Evolutionary conservation across 2,888 invertebrate genomes (phyloP), one percentile per base, ranked within the genome.

Genomic region (Balanococcus diminutus): DNA sequence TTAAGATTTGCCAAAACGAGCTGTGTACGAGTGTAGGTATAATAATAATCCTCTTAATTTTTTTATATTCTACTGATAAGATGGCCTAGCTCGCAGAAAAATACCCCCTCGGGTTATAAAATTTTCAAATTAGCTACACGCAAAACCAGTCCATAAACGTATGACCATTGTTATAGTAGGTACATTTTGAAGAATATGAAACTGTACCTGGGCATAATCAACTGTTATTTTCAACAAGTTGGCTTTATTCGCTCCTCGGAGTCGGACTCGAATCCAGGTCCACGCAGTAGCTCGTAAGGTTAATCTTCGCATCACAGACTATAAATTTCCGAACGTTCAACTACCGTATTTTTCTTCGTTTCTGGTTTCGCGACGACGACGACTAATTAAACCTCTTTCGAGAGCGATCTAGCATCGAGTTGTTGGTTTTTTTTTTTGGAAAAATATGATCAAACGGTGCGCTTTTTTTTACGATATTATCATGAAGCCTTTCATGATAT

Each of bases 251-350:
- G 19, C n/a, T 16, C 61, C 4, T 19, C 3, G 6, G 22, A 25
- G 3, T 61, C 22, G 19, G 22, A 19, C 11, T 6, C 61, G 42
- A n/a, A n/a, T n/a, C n/a, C 42, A 36, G 36, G 36, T 36, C 25
- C 8, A 31, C 36, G 36, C 75, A 16, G 75, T 79, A 79, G 75
- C 36, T n/a, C n/a, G n/a, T 19, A n/a, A 72, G 19, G 36, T 36
- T 79, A 79, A 79, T 79, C 75, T 36, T 79, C 9, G 32, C 19
- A 79, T 79, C 75, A n/a, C 6, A 4, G 75, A 25, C 75, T 25
- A 79, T 79, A 79, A 79, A 79, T 79, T 36, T 79, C 3, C 75
- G 9, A 72, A 79, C 75, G 75, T 79, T 19, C 75, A 79, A 79
- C 75, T 79, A 79, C 75, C 75, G 75, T 79, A 79, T 79, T 79